phyloP scores from a whole-genome alignment of 2,113 vertebrate genomes.

The Hymenochirus boettgeri region DNA sequence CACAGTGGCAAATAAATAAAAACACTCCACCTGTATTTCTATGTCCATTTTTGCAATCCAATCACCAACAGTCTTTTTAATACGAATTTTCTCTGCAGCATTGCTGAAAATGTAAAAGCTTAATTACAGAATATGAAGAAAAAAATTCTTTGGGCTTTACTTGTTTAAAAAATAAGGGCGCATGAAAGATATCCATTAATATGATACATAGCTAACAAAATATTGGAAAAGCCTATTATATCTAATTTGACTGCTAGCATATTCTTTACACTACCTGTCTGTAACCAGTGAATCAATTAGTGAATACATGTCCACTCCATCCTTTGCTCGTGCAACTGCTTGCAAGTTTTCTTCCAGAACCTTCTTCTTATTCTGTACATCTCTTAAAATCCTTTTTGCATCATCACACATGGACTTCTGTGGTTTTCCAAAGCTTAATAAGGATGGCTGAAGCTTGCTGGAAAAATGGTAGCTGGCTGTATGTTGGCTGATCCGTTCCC shows the following conservation, averaged over 20 bases:
- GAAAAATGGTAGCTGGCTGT: conserved; percentile 39
- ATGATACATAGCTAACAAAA: no score
- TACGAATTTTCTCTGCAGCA: conserved; percentile 63
- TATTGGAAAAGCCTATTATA: no score
- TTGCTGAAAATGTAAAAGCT: conserved; percentile 64
- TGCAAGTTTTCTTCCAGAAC: conserved; percentile 88
- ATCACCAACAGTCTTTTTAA: conserved; percentile 82
- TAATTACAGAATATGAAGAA: background rate
- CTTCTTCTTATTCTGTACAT: conserved; percentile 76
- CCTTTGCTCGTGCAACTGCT: conserved; percentile 63
- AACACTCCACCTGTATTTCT: conserved; percentile 79
- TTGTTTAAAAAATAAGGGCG: no score
- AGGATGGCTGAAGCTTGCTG: conserved; percentile 42
- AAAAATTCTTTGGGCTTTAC: no score
- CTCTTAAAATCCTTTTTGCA: conserved; percentile 72
- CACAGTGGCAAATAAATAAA: background rate
- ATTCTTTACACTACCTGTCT: conserved; percentile 65
- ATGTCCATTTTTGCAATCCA: conserved; percentile 74
- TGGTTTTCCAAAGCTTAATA: conserved; percentile 50
- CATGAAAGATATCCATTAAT: no score
- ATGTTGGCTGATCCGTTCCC: conserved; percentile 15
- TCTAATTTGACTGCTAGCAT: background rate
- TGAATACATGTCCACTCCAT: conserved; percentile 62
- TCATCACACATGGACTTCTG: conserved; percentile 71
- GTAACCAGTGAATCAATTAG: conserved; percentile 65